Base-by-base conservation (phyloP, 2,113 vertebrate genomes). In the Heloderma charlesbogerti region DNA sequence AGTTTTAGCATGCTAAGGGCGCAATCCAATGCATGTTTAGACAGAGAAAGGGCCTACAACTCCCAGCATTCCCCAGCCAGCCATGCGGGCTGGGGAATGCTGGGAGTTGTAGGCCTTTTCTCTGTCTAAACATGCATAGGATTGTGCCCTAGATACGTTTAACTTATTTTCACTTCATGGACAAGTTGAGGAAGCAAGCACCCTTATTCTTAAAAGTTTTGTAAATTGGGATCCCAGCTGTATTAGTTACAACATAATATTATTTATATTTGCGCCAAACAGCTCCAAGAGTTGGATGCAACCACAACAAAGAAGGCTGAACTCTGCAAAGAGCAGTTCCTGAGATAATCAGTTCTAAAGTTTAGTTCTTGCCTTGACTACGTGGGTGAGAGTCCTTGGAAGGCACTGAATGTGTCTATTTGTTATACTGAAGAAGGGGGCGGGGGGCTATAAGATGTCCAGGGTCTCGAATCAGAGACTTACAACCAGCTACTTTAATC, bases 251-350 rank as follows among this genome's bases (percentile, higher is more conserved):
- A n/a, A 48, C 20, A 25, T 8, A 34, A 0, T 0, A 0, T 90
- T 4, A 43, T 90, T 92, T 85, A 84, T 78, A 89, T 7, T 72
- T 37, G 2, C n/a, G 86, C 20, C 45, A 54, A 86, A 22, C 25
- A 84, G 1, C 51, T 90, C 1, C 27, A 72, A 71, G 22, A 82
- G n/a, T 0, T 0, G 0, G 1, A 89, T 92, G 86, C 77, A 25
- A n/a, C 22, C 54, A 60, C 31, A 75, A 31, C 18, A 54, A 0
- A 63, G 18, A n/a, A n/a, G 1, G 20, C 43, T 88, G 87, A 77
- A 3, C 87, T 88, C 67, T 84, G 40, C 86, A n/a, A 71, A 69
- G 91, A 37, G 6, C 2, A 29, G 84, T 25, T 20, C 15, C 79
- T 0, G 2, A 6, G n/a, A 0, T 63, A 4, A 54, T 54, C 9